phyloP scores from a whole-genome alignment of 92 coral and sea anemone genomes.

The Desmophyllum pertusum region DNA sequence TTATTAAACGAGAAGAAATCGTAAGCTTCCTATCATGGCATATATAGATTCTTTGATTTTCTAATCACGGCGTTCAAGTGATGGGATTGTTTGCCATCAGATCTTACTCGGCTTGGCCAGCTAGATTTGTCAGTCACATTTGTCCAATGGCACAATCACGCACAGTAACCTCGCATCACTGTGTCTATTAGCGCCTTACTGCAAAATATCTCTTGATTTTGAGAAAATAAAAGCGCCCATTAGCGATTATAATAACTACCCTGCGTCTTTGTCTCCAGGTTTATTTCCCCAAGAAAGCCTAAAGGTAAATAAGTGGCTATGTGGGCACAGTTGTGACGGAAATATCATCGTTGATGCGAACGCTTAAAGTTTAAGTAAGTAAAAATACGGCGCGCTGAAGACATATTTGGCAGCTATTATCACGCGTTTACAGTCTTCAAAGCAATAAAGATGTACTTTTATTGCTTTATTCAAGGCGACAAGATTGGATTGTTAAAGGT shows the following conservation, averaged over 20 bases:
- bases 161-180: neutral
- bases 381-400: neutral
- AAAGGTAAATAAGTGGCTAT: slow-evolving; percentile 38
- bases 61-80: slow-evolving; percentile 4
- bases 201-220: slow-evolving; percentile 34
- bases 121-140: neutral
- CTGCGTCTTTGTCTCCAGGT: slow-evolving; percentile 38
- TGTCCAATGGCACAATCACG: neutral
- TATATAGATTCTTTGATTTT: slow-evolving; percentile 7
- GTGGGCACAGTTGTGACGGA: slow-evolving; percentile 36
- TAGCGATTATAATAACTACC: slow-evolving; percentile 38
- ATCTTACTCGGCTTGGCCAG: neutral
- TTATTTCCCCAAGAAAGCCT: slow-evolving; percentile 44
- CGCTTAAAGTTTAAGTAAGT: slow-evolving; percentile 17
- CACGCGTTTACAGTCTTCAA: slow-evolving; percentile 15
- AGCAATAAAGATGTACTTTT: slow-evolving; percentile 14
- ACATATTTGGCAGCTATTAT: slow-evolving; percentile 14
- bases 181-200: slow-evolving; percentile 17
- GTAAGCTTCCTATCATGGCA: neutral
- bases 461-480: slow-evolving; percentile 22
- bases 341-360: slow-evolving; percentile 55
- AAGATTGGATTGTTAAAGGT: slow-evolving; percentile 21
- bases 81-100: slow-evolving; percentile 3
- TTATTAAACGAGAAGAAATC: neutral
- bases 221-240: slow-evolving; percentile 38